Conservation (phyloP, 2,113 vertebrate genomes). For the Polypterus senegalus region DNA sequence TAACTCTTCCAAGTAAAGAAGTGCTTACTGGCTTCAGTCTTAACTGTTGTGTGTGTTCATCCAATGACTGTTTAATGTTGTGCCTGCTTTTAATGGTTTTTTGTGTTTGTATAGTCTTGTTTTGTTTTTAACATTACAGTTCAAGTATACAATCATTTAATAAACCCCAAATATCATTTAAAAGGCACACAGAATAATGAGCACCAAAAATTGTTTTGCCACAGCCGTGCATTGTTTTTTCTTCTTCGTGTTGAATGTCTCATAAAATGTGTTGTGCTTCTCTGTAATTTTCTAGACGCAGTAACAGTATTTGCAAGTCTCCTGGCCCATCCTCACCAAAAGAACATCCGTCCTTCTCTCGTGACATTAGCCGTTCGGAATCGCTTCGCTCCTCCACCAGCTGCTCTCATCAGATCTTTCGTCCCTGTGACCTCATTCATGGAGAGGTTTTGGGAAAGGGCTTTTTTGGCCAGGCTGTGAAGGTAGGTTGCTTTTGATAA, state of each 20-base stretch:
- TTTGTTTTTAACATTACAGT: no score
- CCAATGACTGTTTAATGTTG: no score
- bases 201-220: neutral
- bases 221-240: neutral
- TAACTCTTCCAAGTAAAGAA: no score
- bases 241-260: neutral
- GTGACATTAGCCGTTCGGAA: constrained; percentile 83
- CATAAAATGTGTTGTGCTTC: neutral
- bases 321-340: constrained; percentile 76
- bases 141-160: no score
- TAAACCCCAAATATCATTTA: no score
- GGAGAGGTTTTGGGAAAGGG: constrained; percentile 90
- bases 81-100: no score
- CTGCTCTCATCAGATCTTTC: constrained; percentile 88
- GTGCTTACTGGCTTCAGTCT: no score
- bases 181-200: no score
- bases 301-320: constrained; percentile 87
- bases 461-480: constrained; percentile 92
- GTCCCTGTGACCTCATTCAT: constrained; percentile 85
- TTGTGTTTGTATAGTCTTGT: no score
- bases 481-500: constrained; percentile 48
- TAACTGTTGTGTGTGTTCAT: no score
- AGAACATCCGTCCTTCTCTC: constrained; percentile 54
- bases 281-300: constrained; percentile 51
- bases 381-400: constrained; percentile 78